phyloP scores from a whole-genome alignment of 2,888 invertebrate species.

The Eretmocerus hayati region DNA sequence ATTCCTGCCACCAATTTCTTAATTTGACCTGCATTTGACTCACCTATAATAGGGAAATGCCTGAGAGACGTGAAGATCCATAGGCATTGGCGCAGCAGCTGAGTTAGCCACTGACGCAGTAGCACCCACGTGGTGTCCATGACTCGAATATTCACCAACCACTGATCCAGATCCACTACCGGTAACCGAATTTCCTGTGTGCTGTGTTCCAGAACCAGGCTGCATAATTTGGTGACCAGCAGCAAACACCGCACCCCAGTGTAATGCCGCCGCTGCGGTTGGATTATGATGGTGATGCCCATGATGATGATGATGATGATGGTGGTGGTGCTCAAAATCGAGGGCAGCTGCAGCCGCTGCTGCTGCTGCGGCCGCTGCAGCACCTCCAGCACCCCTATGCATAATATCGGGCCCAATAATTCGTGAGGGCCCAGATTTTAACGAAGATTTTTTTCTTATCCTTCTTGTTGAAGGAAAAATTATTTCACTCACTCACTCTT shows the following conservation, averaged over 20 bases:
- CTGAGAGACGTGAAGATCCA: conserved; percentile 85
- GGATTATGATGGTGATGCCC: conserved; percentile 33
- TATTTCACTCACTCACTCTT: too few relatives aligned
- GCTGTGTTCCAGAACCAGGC: conserved; percentile 54
- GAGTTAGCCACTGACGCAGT: conserved; percentile 52
- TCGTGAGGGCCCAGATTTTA: too few relatives aligned
- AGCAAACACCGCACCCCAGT: conserved; percentile 45
- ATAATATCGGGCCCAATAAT: too few relatives aligned
- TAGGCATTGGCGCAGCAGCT: conserved; percentile 57
- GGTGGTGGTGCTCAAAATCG: conserved; percentile 51
- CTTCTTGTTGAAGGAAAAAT: too few relatives aligned
- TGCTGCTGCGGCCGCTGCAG: conserved; percentile 46
- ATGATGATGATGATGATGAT: conserved; percentile 45
- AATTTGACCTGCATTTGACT: too few relatives aligned
- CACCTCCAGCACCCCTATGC: conserved; percentile 34
- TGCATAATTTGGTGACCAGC: conserved; percentile 43
- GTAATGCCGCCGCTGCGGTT: conserved; percentile 57
- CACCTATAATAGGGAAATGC: conserved; percentile 67
- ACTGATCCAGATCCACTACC: too few relatives aligned
- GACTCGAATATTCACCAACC: conserved; percentile 34
- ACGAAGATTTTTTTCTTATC: too few relatives aligned
- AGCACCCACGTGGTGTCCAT: conserved; percentile 42
- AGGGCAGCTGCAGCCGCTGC: conserved; percentile 52
- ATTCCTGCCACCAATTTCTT: too few relatives aligned
- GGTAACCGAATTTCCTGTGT: too few relatives aligned